Evolutionary conservation across 1,140 invertebrate species (phyloP).

Genomic region (Trinorchestia longiramus): DNA sequence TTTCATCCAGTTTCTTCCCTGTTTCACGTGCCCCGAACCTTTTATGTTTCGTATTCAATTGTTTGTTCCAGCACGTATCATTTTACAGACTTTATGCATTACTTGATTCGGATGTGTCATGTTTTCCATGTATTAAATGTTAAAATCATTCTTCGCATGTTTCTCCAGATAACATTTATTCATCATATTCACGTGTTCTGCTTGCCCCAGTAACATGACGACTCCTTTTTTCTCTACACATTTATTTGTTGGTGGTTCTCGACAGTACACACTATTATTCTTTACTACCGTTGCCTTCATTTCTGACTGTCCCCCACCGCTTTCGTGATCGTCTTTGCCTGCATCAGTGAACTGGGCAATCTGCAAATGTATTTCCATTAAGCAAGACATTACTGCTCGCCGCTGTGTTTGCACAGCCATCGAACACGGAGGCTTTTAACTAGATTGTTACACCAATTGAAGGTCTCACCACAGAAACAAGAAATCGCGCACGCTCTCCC

Average conservation of each 20-base stretch:
- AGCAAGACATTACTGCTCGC: conserved; percentile 34
- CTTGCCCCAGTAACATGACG: not conserved
- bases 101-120: too few relatives aligned
- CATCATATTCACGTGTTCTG: not conserved
- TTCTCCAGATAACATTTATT: not conserved
- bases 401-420: conserved; percentile 42
- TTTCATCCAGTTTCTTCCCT: too few relatives aligned
- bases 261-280: not conserved
- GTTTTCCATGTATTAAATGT: too few relatives aligned
- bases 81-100: too few relatives aligned
- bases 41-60: too few relatives aligned
- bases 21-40: too few relatives aligned
- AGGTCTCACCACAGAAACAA: not conserved
- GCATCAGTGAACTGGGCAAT: conserved; percentile 22
- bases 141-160: too few relatives aligned
- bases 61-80: too few relatives aligned
- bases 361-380: conserved; percentile 50
- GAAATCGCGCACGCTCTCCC: not conserved
- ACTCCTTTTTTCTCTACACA: not conserved
- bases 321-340: not conserved
- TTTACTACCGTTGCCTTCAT: not conserved
- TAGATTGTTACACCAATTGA: conserved; percentile 52
- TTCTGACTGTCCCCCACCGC: not conserved
- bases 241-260: not conserved
- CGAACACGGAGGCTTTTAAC: conserved; percentile 49